Percentiles rank a stretch among this genome's conserved stretches.
phyloP scores from a whole-genome alignment of 1,140 invertebrate genomes.

The Colletes latitarsis region DNA sequence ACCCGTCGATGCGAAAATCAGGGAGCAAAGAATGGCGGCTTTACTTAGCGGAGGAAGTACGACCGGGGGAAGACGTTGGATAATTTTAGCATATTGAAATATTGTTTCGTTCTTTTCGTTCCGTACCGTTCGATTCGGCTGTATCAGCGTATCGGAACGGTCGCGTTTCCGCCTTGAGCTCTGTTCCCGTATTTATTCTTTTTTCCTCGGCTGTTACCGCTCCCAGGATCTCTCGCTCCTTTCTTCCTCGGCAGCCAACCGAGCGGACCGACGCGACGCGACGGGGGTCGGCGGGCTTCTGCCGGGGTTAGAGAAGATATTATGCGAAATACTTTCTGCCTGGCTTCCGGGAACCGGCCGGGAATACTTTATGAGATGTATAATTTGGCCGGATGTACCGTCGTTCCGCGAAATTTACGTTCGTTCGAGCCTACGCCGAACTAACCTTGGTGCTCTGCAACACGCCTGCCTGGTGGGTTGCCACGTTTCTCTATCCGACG shows the following conservation, averaged over 20 bases:
- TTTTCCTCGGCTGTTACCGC: neutral
- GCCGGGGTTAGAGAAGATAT: slow-evolving; percentile 40
- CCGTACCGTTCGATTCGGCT: neutral
- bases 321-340: slow-evolving; percentile 60
- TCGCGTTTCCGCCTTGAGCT: neutral
- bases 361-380: slow-evolving; percentile 68
- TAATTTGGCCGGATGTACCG: slow-evolving; percentile 63
- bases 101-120: slow-evolving; percentile 40
- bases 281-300: neutral
- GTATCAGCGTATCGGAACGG: slow-evolving; percentile 45
- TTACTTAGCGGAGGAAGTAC: slow-evolving; percentile 17
- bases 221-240: neutral
- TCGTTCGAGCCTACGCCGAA: slow-evolving; percentile 21
- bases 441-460: neutral
- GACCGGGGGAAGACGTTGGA: neutral
- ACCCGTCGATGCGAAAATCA: neutral
- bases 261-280: neutral
- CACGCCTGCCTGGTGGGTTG: neutral
- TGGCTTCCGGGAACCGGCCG: slow-evolving; percentile 28
- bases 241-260: neutral
- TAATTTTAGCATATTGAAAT: slow-evolving; percentile 57
- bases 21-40: neutral
- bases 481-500: neutral
- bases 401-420: slow-evolving; percentile 52
- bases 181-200: slow-evolving; percentile 50